Evolutionary conservation across 2,797 vertebrate genomes (phyloP).

Genomic region (Rhinogobio ventralis): DNA sequence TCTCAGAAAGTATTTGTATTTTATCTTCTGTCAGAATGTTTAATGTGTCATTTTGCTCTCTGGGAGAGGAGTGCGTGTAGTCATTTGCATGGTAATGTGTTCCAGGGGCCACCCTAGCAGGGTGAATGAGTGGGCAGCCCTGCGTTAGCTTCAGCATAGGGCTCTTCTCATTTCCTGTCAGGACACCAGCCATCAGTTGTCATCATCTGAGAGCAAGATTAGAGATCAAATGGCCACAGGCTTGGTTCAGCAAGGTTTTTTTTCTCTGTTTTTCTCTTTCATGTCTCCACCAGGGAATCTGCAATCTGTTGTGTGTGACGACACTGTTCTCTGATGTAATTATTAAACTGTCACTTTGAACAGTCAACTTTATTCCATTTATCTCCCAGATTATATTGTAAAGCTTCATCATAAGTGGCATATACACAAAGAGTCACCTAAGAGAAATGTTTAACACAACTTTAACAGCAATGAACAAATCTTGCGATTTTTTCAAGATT

Average conservation of each 20-base stretch:
- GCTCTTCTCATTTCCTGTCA: slow-evolving; percentile 37
- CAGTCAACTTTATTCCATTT: slow-evolving; percentile 34
- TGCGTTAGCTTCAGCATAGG: not conserved
- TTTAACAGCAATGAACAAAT: slow-evolving; percentile 15
- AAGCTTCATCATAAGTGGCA: slow-evolving; percentile 22
- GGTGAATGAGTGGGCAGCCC: slow-evolving; percentile 26
- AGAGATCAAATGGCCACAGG: slow-evolving; percentile 34
- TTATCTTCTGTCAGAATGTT: slow-evolving; percentile 33
- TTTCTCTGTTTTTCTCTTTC: slow-evolving; percentile 31
- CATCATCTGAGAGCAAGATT: slow-evolving; percentile 40
- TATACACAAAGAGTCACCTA: not conserved
- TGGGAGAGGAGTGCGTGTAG: slow-evolving; percentile 24
- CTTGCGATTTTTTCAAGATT: not conserved
- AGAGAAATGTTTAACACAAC: slow-evolving; percentile 14
- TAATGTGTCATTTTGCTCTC: slow-evolving; percentile 37
- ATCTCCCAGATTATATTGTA: slow-evolving; percentile 36
- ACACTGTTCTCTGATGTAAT: slow-evolving; percentile 39
- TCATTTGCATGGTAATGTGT: slow-evolving; percentile 57
- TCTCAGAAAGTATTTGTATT: slow-evolving; percentile 40
- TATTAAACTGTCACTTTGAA: slow-evolving; percentile 44
- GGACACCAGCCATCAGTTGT: slow-evolving; percentile 35
- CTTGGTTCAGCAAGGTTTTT: slow-evolving; percentile 5
- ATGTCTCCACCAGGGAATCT: slow-evolving; percentile 32
- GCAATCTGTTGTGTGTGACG: slow-evolving; percentile 43
- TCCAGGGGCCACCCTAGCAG: slow-evolving; percentile 17